These are phyloP conservation scores for Drosophila jambulina DNA, from an alignment of 1,140 invertebrate genomes.

Conservation along the genomic window DNA sequence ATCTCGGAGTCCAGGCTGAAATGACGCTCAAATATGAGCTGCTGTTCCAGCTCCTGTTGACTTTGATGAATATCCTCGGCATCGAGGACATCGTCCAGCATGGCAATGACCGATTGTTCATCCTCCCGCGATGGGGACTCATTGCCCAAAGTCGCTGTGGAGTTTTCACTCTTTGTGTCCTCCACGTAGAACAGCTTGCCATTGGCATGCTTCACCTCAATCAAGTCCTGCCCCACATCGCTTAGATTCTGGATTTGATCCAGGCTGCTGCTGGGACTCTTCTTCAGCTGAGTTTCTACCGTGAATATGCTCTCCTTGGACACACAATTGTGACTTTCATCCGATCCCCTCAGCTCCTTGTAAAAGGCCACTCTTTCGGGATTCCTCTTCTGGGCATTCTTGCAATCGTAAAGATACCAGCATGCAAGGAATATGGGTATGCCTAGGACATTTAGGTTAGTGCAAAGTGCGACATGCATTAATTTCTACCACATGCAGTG, in stretches of 20 bases:
- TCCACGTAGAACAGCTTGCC: slow-evolving; percentile 79
- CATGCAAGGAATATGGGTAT: slow-evolving; percentile 79
- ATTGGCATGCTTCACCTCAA: slow-evolving; percentile 70
- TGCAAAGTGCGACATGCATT: slow-evolving; percentile 58
- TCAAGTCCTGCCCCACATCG: slow-evolving; percentile 69
- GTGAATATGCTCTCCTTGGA: slow-evolving; percentile 61
- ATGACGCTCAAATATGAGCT: slow-evolving; percentile 65
- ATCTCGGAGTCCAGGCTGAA: slow-evolving; percentile 77
- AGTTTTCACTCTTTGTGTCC: slow-evolving; percentile 68
- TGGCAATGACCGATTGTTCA: slow-evolving; percentile 75
- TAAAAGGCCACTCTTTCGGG: slow-evolving; percentile 61
- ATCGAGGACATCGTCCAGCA: slow-evolving; percentile 80
- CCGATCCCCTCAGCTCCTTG: slow-evolving; percentile 38
- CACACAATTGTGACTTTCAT: slow-evolving; percentile 12
- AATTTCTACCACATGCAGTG: slow-evolving; percentile 61
- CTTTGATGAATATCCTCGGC: slow-evolving; percentile 60
- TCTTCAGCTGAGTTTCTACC: slow-evolving; percentile 46
- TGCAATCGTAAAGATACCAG: slow-evolving; percentile 77
- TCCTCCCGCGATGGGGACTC: slow-evolving; percentile 49
- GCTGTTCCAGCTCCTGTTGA: slow-evolving; percentile 31
- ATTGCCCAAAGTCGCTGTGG: slow-evolving; percentile 24
- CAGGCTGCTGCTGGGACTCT: slow-evolving; percentile 51
- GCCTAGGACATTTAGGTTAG: slow-evolving; percentile 60
- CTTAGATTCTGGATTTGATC: slow-evolving; percentile 75
- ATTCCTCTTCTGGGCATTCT: slow-evolving; percentile 65